Evolutionary conservation across 2,888 invertebrate species (phyloP).

Genomic region (Tetrapedia diversipes): DNA sequence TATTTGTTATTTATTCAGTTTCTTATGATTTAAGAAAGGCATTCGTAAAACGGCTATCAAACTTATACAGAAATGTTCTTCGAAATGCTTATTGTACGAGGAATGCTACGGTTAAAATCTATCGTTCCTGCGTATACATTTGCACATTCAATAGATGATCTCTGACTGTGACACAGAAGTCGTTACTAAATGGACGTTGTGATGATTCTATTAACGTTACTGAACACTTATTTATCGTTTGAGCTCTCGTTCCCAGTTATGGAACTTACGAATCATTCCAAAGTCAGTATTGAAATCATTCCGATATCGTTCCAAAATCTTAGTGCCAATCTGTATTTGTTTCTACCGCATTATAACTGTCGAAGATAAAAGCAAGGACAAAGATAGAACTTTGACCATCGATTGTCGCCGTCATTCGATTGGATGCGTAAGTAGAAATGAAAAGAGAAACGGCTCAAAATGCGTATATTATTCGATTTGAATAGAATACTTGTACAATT

Average conservation of each 20-base stretch:
- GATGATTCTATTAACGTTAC: constrained; percentile 25
- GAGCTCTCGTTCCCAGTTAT: constrained; percentile 29
- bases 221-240: constrained; percentile 36
- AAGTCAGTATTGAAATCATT: constrained; percentile 80
- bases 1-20: constrained; percentile 78
- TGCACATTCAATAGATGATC: constrained; percentile 46
- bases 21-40: constrained; percentile 63
- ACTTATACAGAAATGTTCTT: constrained; percentile 43
- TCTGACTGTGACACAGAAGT: constrained; percentile 41
- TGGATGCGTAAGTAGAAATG: constrained; percentile 39
- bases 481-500: constrained; percentile 72
- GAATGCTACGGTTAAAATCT: constrained; percentile 15
- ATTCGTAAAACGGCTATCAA: constrained; percentile 53
- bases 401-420: not conserved
- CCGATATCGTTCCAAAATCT: constrained; percentile 58
- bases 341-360: constrained; percentile 39
- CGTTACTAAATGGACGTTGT: constrained; percentile 15
- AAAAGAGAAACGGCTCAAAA: constrained; percentile 60
- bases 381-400: not conserved
- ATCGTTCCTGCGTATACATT: constrained; percentile 11
- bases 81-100: constrained; percentile 26
- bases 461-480: constrained; percentile 71
- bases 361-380: not conserved
- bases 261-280: constrained; percentile 79
- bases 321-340: constrained; percentile 30